These are phyloP conservation scores for Metopolophium dirhodum DNA, from an alignment of 1,140 invertebrate species.

Conservation along the genomic window DNA sequence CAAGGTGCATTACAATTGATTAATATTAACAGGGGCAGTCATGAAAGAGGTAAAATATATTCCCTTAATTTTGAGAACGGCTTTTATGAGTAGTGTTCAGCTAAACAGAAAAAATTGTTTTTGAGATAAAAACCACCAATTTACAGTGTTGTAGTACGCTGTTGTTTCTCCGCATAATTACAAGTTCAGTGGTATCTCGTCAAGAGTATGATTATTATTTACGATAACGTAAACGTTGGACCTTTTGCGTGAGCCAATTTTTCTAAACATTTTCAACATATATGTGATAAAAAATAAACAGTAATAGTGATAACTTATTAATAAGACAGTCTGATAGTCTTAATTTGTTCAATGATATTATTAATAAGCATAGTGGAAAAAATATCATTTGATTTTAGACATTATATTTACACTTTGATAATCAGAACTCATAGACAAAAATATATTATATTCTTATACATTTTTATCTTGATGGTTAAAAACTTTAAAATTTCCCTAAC, in stretches of 20 bases:
- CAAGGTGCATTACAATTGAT: slow-evolving; percentile 33
- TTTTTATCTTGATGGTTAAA: too few relatives aligned
- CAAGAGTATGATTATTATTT: background rate
- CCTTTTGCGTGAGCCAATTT: background rate
- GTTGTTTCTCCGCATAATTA: slow-evolving; percentile 18
- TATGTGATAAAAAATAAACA: too few relatives aligned
- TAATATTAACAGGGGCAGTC: background rate
- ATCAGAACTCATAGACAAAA: background rate
- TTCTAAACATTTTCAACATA: background rate
- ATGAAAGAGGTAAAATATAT: slow-evolving; percentile 42
- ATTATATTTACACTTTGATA: background rate
- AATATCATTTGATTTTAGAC: background rate
- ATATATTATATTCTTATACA: too few relatives aligned
- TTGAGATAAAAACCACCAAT: slow-evolving; percentile 39
- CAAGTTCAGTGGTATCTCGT: background rate
- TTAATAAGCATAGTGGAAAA: background rate
- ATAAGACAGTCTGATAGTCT: background rate
- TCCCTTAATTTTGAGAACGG: background rate
- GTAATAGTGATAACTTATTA: background rate
- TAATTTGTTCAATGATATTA: background rate
- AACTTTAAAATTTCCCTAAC: too few relatives aligned
- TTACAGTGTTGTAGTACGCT: background rate
- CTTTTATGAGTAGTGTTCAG: background rate
- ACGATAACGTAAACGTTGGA: background rate
- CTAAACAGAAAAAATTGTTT: slow-evolving; percentile 32